These are phyloP conservation scores for Podargus strigoides DNA, from an alignment of 2,797 vertebrate genomes.

Conservation along the genomic window DNA sequence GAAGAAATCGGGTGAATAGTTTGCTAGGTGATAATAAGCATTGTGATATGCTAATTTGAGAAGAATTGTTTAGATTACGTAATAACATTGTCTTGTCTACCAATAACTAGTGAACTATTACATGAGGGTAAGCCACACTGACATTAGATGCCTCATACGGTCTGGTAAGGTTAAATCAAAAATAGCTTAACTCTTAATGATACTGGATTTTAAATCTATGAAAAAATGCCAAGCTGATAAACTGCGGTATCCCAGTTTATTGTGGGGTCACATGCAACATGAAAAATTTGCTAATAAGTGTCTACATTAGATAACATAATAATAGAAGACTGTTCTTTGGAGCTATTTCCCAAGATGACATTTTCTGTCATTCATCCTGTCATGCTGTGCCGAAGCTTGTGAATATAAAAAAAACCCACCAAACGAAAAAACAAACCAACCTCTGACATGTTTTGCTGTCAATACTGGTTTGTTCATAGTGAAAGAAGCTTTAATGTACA, in stretches of 20 bases:
- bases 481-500: background rate
- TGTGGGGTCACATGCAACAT: background rate
- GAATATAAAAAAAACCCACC: background rate
- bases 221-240: background rate
- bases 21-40: background rate
- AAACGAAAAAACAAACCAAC: background rate
- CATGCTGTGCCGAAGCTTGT: background rate
- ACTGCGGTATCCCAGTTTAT: background rate
- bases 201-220: background rate
- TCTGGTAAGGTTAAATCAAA: background rate
- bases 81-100: background rate
- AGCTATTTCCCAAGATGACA: background rate
- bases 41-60: background rate
- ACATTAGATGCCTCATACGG: background rate
- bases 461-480: background rate
- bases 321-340: background rate
- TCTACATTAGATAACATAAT: background rate
- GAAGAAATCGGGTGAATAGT: background rate
- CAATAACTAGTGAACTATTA: background rate
- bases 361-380: background rate
- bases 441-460: background rate
- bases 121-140: background rate
- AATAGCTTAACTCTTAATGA: background rate
- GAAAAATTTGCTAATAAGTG: background rate
- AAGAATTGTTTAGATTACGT: background rate